These are phyloP conservation scores for Gephyroberyx darwinii DNA, from an alignment of 2,797 vertebrate genomes.

Conservation along the genomic window DNA sequence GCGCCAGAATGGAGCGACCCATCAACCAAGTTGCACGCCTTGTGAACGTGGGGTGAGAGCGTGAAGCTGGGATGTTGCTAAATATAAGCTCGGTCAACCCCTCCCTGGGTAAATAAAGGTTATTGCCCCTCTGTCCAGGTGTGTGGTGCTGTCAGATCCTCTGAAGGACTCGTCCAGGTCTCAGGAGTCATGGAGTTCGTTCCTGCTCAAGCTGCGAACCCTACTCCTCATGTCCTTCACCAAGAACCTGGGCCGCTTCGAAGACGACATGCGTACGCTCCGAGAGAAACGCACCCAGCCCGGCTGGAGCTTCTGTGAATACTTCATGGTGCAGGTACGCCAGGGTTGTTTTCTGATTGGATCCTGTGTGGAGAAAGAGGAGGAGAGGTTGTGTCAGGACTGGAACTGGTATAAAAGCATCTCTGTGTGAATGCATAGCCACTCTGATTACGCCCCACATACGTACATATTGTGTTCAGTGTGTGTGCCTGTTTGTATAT, in stretches of 20 bases:
- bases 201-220: constrained; percentile 95
- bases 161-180: constrained; percentile 97
- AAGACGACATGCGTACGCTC: constrained; percentile 97
- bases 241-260: constrained; percentile 96
- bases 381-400: background rate
- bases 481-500: no score
- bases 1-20: no score
- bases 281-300: constrained; percentile 97
- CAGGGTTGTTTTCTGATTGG: background rate
- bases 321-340: constrained; percentile 98
- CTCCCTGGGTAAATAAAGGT: background rate
- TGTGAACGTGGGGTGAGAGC: no score
- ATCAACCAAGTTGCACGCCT: no score
- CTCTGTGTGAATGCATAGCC: no score
- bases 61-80: background rate
- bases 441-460: no score
- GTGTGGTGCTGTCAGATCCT: constrained; percentile 94
- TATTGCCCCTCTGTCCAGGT: constrained; percentile 76
- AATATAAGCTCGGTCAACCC: background rate
- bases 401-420: no score
- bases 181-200: constrained; percentile 97
- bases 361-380: constrained; percentile 1
- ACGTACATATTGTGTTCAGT: no score
- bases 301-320: constrained; percentile 98
- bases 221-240: constrained; percentile 99